Evolutionary conservation across 2,113 vertebrate genomes (phyloP), one percentile per base, ranked within the genome.

Genomic region (Fregetta grallaria): DNA sequence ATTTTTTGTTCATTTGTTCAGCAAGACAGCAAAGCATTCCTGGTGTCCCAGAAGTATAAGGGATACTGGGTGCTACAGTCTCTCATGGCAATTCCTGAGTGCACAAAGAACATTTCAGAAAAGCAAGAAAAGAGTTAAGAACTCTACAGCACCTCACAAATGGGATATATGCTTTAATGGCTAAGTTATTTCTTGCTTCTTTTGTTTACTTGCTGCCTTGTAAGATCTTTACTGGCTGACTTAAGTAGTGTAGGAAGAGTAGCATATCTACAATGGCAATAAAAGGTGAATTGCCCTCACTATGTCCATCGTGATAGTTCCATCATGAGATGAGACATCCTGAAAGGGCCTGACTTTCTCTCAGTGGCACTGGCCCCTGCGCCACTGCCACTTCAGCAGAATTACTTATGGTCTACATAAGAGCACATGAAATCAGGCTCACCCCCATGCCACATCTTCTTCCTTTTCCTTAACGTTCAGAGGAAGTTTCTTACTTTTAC

Each of bases 341-440:
- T 61, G 45, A 66, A 9, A 38, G 16, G 11, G 4, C 13, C 53
- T 73, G 26, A 71, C 66, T 49, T 38, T 62, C 36, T 75, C 25
- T 88, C 0, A 0, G 12, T 56, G 59, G 11, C 52, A 34, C n/a
- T n/a, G 47, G 63, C 13, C 19, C 13, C 61, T 63, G 34, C 0
- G 0, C 22, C 52, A 27, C 52, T 66, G 61, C 22, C 36, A 53
- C 63, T 55, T 85, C 52, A 87, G 81, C 40, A 73, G 78, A 90
- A 72, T 94, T 63, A 42, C 50, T 65, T 65, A 7, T 6, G 5
- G 34, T 13, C 74, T 72, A 32, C 36, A 38, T 3, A 34, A 47
- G 30, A 26, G 27, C 2, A 3, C 17, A 7, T 32, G 58, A 92
- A 92, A 90, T 67, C 68, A 34, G 10, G 27, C 61, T 81, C 70